Conservation (phyloP, 2,888 invertebrate species). For the Deilephila porcellus region DNA sequence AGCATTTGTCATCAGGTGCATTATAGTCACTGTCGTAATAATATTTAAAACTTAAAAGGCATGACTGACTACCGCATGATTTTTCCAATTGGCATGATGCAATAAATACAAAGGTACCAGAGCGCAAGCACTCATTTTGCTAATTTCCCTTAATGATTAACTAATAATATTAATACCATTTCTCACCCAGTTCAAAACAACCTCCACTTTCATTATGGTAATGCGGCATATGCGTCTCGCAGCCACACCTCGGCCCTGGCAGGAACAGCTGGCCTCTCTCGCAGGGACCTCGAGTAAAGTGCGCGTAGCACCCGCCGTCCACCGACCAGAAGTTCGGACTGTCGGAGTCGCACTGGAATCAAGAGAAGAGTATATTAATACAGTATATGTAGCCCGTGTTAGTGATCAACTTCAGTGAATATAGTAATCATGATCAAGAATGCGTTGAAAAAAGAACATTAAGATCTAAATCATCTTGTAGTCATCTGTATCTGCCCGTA, state of each 20-base stretch:
- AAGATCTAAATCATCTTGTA: no score
- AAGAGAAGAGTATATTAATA: background rate
- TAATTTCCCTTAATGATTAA: background rate
- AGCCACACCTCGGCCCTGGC: constrained; percentile 90
- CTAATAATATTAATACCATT: background rate
- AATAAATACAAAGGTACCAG: no score
- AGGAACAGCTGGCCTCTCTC: constrained; percentile 90
- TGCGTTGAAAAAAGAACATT: no score
- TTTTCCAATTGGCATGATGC: no score
- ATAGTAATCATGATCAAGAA: no score
- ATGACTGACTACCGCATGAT: no score
- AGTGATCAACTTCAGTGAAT: no score
- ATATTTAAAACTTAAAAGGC: no score
- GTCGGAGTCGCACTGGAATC: constrained; percentile 79
- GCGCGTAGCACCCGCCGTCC: constrained; percentile 90
- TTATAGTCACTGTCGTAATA: no score
- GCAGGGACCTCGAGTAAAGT: constrained; percentile 92
- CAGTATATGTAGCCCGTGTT: background rate
- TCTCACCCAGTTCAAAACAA: constrained; percentile 91
- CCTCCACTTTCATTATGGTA: constrained; percentile 88
- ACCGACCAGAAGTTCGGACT: constrained; percentile 86
- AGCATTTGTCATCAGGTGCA: no score
- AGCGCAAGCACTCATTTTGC: no score
- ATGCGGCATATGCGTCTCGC: constrained; percentile 89
- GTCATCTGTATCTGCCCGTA: no score